A percentile compares a stretch with the other conserved stretches of the same genome.
Evolutionary conservation across 92 coral and sea anemone species (phyloP).

Genomic region (Epizoanthus illoricatus): DNA sequence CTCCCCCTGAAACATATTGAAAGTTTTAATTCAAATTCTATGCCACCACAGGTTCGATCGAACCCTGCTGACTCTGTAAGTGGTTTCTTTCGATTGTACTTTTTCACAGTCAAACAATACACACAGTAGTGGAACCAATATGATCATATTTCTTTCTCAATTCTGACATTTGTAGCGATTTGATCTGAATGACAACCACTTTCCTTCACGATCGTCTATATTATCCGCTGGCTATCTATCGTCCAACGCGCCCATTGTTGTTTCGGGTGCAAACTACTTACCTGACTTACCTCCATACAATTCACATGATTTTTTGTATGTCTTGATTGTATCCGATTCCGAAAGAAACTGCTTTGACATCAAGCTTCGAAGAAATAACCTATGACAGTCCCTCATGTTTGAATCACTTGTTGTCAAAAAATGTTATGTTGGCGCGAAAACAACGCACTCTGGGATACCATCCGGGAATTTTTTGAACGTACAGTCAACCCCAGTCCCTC

Average conservation of each 20-base stretch:
- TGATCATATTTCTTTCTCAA: too few relatives aligned
- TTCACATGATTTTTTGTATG: constrained; percentile 62
- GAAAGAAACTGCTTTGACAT: constrained; percentile 88
- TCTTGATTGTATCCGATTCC: constrained; percentile 59
- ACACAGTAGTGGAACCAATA: too few relatives aligned
- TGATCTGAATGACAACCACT: too few relatives aligned
- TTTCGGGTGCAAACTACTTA: constrained; percentile 19
- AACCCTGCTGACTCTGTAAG: too few relatives aligned
- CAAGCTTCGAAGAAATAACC: constrained; percentile 75
- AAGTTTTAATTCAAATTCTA: too few relatives aligned
- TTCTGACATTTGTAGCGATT: too few relatives aligned
- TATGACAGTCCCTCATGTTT: constrained; percentile 65
- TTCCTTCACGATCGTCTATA: not conserved
- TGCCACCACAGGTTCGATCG: too few relatives aligned
- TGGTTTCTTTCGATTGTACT: too few relatives aligned
- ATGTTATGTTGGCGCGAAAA: constrained; percentile 62
- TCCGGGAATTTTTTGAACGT: constrained; percentile 6
- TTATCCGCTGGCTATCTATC: constrained; percentile 42
- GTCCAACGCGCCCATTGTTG: not conserved
- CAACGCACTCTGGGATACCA: constrained; percentile 39
- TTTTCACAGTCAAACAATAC: too few relatives aligned
- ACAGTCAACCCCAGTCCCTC: constrained; percentile 24
- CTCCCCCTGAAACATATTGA: too few relatives aligned
- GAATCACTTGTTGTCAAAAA: constrained; percentile 20
- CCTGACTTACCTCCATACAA: constrained; percentile 81